These are phyloP conservation scores for Vanessa tameamea DNA, from an alignment of 1,140 invertebrate species.

Conservation along the genomic window DNA sequence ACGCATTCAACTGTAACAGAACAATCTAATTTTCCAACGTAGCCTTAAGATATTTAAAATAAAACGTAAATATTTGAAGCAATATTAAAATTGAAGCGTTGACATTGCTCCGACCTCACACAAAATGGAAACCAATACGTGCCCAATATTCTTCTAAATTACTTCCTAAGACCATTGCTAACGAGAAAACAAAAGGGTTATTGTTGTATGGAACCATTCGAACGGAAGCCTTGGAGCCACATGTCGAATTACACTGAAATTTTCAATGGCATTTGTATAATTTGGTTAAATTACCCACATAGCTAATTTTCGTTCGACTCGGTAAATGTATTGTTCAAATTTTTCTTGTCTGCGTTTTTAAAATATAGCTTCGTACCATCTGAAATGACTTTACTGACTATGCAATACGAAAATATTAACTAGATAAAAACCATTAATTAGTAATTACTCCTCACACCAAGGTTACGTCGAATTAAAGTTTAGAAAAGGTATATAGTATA, in stretches of 20 bases:
- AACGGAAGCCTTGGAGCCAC: constrained; percentile 38
- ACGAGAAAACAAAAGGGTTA: constrained; percentile 48
- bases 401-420: too few relatives aligned
- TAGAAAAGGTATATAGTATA: background rate
- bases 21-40: constrained; percentile 5
- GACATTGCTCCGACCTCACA: constrained; percentile 66
- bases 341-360: background rate
- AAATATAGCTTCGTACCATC: too few relatives aligned
- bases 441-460: background rate
- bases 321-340: background rate
- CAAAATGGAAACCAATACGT: constrained; percentile 64
- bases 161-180: constrained; percentile 59
- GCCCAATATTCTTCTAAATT: constrained; percentile 67
- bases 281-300: constrained; percentile 11
- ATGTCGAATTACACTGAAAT: constrained; percentile 37
- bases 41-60: constrained; percentile 13
- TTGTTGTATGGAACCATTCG: constrained; percentile 34
- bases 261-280: constrained; percentile 28
- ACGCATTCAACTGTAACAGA: background rate
- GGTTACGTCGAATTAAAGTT: background rate
- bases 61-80: constrained; percentile 7
- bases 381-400: too few relatives aligned
- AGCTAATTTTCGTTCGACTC: background rate
- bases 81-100: constrained; percentile 29
- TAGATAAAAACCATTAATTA: too few relatives aligned